Evolutionary conservation across 2,113 vertebrate species (phyloP), one percentile per base, ranked within the genome.

Genomic region (Mus pahari): DNA sequence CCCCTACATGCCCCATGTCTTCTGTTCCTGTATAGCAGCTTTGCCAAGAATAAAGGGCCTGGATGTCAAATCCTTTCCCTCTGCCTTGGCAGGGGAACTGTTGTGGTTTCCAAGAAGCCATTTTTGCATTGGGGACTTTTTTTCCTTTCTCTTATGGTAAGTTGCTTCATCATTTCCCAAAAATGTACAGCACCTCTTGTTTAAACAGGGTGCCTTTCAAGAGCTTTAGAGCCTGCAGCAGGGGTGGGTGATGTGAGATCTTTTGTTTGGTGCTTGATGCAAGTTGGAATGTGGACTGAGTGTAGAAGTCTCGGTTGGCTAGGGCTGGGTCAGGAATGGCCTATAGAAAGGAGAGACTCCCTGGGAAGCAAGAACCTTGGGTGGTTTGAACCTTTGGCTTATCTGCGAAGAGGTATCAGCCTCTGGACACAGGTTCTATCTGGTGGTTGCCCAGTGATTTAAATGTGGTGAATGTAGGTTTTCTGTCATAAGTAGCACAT

Each of bases 101-200:
- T 94, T 97, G 81, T 92, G 96, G 94, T 96, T 97, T 97, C 96
- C 96, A 96, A 97, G 94, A 97, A 96, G 86, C 73, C 74, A 93
- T 96, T 96, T 97, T 96, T 94, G 55, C 50, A 96, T 73, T 96
- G 92, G 86, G 96, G 95, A 90, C 64, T 98, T 97, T 97, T 88
- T 96, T 96, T 89, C 95, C 97, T 94, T 94, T 36, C 86, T 53
- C 48, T 93, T 97, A 97, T 97, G 97, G 96, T 94, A 98, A 98
- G 86, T 91, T 98, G 75, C 89, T 94, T 97, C 97, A 1, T 97
- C 96, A 94, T 89, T 98, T 98, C 93, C 97, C 93, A 77, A 98
- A 94, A 96, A 87, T 94, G 96, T 66, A 95, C 93, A 31, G 36
- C 75, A 96, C 96, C 75, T 97, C 86, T 96, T 98, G 93, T 96